phyloP scores from a whole-genome alignment of 1,140 invertebrate species.

The Zeugodacus cucurbitae region DNA sequence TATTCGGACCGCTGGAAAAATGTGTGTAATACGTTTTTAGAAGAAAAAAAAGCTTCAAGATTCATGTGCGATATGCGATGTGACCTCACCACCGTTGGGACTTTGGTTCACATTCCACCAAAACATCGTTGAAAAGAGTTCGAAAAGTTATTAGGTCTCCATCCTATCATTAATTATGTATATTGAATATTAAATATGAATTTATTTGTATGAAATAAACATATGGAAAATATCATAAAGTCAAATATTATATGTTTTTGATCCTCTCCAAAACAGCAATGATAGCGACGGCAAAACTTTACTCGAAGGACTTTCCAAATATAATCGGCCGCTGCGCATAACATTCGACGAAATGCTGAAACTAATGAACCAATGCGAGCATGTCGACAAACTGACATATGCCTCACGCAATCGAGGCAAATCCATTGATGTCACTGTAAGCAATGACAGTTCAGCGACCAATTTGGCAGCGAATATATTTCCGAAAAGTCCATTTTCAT shows the following conservation, averaged over 20 bases:
- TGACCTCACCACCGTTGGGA: too few species aligned
- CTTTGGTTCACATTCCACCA: too few species aligned
- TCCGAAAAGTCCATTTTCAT: constrained; percentile 73
- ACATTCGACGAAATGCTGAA: constrained; percentile 77
- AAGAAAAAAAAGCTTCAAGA: too few species aligned
- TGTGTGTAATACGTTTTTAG: too few species aligned
- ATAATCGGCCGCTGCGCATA: constrained; percentile 72
- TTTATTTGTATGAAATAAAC: too few species aligned
- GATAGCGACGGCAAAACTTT: constrained; percentile 73
- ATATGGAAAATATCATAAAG: background rate
- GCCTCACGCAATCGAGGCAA: constrained; percentile 48
- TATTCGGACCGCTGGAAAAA: too few species aligned
- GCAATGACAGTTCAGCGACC: constrained; percentile 55
- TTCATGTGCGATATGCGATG: too few species aligned
- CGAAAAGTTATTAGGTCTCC: too few species aligned
- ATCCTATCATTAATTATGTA: too few species aligned
- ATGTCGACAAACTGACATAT: constrained; percentile 67
- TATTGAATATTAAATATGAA: too few species aligned
- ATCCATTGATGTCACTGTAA: constrained; percentile 49
- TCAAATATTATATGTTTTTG: background rate
- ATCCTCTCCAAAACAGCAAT: constrained; percentile 69
- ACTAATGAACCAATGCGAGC: constrained; percentile 80
- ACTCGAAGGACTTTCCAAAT: constrained; percentile 70
- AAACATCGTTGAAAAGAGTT: too few species aligned
- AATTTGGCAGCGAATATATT: constrained; percentile 61